phyloP scores from a whole-genome alignment of 2,113 vertebrate genomes.

The Menidia beryllina region DNA sequence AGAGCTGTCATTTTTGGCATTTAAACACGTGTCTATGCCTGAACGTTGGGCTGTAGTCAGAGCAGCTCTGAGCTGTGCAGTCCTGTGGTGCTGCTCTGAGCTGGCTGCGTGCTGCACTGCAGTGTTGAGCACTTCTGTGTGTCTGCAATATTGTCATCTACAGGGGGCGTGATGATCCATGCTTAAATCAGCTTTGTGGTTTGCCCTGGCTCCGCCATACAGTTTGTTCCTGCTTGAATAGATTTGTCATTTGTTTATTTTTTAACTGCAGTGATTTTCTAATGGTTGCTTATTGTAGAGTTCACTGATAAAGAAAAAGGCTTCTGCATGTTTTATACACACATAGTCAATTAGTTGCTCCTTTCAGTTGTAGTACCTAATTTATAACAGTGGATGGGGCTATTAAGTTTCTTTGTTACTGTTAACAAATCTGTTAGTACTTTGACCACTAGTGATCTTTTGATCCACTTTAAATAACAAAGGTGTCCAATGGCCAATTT shows the following conservation, averaged over 20 bases:
- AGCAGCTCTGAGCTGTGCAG: conserved; percentile 21
- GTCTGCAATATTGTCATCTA: conserved; percentile 28
- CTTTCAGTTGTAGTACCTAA: conserved; percentile 11
- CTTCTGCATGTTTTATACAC: neutral
- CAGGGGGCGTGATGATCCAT: conserved; percentile 40
- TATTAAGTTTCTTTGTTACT: conserved; percentile 33
- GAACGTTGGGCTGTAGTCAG: conserved; percentile 20
- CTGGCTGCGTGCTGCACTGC: conserved; percentile 64
- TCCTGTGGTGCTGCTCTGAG: conserved; percentile 29
- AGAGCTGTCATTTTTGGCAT: neutral
- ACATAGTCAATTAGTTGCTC: neutral
- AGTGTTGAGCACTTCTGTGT: conserved; percentile 43
- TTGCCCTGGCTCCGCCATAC: conserved; percentile 19
- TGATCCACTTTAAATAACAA: conserved; percentile 45
- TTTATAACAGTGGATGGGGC: conserved; percentile 52
- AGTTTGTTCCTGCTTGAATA: conserved; percentile 18
- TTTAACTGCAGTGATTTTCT: conserved; percentile 8
- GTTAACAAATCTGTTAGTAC: neutral
- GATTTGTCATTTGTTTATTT: neutral
- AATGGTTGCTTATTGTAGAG: neutral
- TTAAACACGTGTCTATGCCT: neutral
- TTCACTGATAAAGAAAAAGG: neutral
- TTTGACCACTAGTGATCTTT: conserved; percentile 40
- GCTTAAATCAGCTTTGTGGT: conserved; percentile 32
- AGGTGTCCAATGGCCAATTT: conserved; percentile 17